Percentiles rank a stretch among this genome's conserved stretches.
These are phyloP conservation scores for Lasius platythorax DNA, from an alignment of 2,888 invertebrate species.

Conservation along the genomic window DNA sequence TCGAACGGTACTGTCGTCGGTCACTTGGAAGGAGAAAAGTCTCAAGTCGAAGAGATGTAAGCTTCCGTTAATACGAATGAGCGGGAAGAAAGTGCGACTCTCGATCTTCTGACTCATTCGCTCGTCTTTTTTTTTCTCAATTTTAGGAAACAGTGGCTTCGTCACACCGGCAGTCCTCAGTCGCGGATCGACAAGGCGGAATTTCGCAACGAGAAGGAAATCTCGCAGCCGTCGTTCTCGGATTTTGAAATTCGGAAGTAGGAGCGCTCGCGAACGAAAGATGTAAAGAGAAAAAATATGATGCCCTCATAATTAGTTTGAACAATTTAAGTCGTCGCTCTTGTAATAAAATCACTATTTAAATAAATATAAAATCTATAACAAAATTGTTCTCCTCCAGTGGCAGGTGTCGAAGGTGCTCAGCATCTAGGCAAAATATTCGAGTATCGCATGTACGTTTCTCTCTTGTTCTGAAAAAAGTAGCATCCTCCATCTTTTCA, in stretches of 20 bases:
- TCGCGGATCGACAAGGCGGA: conserved; percentile 91
- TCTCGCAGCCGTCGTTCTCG: conserved; percentile 86
- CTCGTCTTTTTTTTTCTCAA: neutral
- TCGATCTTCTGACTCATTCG: neutral
- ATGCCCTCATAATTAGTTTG: neutral
- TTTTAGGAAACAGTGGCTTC: conserved; percentile 88
- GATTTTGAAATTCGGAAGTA: conserved; percentile 86
- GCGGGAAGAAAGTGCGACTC: neutral
- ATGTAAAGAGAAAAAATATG: no score
- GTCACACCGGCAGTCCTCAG: conserved; percentile 91
- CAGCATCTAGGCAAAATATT: no score
- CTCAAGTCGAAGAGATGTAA: conserved; percentile 89
- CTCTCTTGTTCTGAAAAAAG: no score
- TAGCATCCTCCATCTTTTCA: no score
- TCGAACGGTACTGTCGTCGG: conserved; percentile 90
- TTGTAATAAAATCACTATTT: neutral
- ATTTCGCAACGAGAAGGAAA: conserved; percentile 89
- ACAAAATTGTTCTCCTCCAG: neutral
- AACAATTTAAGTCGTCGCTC: neutral
- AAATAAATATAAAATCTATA: conserved; percentile 4
- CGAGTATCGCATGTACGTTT: no score
- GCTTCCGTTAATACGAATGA: conserved; percentile 72
- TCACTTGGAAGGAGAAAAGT: conserved; percentile 88
- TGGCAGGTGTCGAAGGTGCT: neutral
- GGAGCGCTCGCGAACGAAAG: neutral